Evolutionary conservation across 2,113 vertebrate genomes (phyloP).

Genomic region (Nettapus auritus): DNA sequence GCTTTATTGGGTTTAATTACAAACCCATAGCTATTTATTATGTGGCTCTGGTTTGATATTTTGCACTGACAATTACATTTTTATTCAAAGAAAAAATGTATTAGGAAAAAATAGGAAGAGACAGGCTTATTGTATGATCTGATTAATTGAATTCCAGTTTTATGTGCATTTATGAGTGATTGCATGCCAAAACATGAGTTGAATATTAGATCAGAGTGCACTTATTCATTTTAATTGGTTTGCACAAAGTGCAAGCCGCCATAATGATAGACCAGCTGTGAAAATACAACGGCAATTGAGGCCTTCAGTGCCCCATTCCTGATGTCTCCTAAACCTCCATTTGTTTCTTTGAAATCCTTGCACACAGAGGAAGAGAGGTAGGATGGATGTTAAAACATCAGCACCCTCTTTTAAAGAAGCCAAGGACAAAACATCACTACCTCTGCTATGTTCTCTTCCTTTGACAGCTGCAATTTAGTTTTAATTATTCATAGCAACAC

Average conservation of each 20-base stretch:
- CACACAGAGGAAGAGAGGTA: fast-evolving
- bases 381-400: not conserved
- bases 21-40: conserved; percentile 78
- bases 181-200: conserved; percentile 66
- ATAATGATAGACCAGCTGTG: conserved; percentile 32
- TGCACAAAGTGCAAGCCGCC: conserved; percentile 56
- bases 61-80: conserved; percentile 76
- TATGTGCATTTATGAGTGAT: conserved; percentile 71
- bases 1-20: conserved; percentile 76
- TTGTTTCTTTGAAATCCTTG: not conserved
- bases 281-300: not conserved
- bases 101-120: conserved; percentile 72
- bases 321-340: not conserved
- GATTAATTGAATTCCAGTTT: conserved; percentile 78
- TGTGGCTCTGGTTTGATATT: conserved; percentile 73
- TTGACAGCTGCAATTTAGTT: not conserved
- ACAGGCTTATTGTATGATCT: conserved; percentile 64
- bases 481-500: not conserved
- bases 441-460: not conserved
- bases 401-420: not conserved
- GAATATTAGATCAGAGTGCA: conserved; percentile 58
- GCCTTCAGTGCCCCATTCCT: not conserved
- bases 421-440: not conserved
- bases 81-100: conserved; percentile 74
- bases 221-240: conserved; percentile 74